Evolutionary conservation across 2,797 vertebrate species (phyloP).

Genomic region (Petrocephalus schoutedeni): DNA sequence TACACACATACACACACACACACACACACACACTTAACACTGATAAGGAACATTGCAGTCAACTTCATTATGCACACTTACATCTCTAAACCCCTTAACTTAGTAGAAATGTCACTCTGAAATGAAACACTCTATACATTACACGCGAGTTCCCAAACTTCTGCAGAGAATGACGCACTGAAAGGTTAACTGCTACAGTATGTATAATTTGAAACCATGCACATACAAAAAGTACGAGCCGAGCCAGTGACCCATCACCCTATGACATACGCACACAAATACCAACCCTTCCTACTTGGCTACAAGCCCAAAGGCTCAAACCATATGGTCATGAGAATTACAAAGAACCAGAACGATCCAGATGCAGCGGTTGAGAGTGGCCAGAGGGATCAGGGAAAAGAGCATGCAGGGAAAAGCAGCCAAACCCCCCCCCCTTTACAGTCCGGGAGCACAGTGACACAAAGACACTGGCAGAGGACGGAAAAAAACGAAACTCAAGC

Average conservation of each 20-base stretch:
- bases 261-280: not conserved
- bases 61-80: not conserved
- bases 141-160: not conserved
- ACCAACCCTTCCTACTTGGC: not conserved
- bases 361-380: not conserved
- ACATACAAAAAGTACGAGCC: not conserved
- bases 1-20: too few species aligned
- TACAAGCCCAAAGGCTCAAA: not conserved
- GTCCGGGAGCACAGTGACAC: not conserved
- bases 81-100: not conserved
- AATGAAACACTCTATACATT: not conserved
- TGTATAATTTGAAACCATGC: not conserved
- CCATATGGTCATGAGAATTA: not conserved
- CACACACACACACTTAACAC: too few species aligned
- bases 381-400: not conserved
- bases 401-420: not conserved
- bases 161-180: not conserved
- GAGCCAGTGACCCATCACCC: not conserved
- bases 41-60: not conserved
- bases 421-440: not conserved
- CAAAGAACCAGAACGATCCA: not conserved
- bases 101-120: not conserved
- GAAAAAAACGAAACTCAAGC: not conserved
- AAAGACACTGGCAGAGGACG: not conserved
- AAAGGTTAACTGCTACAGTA: not conserved